These are phyloP conservation scores for Podocnemis expansa DNA, from an alignment of 2,113 vertebrate species.

Conservation along the genomic window DNA sequence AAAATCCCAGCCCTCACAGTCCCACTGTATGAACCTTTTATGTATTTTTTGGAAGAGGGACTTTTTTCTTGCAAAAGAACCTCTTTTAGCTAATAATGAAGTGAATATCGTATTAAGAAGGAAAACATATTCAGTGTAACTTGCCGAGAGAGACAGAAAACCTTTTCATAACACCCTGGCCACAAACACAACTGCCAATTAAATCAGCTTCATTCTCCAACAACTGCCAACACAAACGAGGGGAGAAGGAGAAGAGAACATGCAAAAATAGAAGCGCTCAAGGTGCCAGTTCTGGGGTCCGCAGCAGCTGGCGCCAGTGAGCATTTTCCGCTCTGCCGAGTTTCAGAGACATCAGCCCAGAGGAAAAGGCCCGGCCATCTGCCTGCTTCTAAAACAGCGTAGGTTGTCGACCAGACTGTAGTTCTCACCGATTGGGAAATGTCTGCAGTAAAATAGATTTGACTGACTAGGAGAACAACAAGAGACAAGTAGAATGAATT, in stretches of 20 bases:
- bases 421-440: background rate
- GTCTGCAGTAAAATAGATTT: too few relatives aligned
- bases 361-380: fast-evolving
- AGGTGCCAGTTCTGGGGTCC: background rate
- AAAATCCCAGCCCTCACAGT: slow-evolving; percentile 63
- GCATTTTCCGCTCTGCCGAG: slow-evolving; percentile 15
- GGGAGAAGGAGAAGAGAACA: slow-evolving; percentile 2
- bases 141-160: slow-evolving; percentile 76
- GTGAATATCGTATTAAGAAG: slow-evolving; percentile 78
- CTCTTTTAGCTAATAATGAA: slow-evolving; percentile 79
- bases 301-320: background rate
- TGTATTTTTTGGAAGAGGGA: slow-evolving; percentile 71
- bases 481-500: background rate
- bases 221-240: slow-evolving; percentile 79
- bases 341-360: background rate
- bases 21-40: background rate
- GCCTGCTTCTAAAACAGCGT: background rate
- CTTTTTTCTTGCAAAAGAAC: slow-evolving; percentile 57
- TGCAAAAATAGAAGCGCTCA: fast-evolving
- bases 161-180: slow-evolving; percentile 79
- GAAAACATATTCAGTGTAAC: slow-evolving; percentile 69
- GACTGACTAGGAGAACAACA: background rate
- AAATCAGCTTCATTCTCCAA: background rate
- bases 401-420: background rate
- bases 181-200: slow-evolving; percentile 71